Base-by-base conservation (phyloP, 2,113 vertebrate species). In the Chroicocephalus ridibundus region DNA sequence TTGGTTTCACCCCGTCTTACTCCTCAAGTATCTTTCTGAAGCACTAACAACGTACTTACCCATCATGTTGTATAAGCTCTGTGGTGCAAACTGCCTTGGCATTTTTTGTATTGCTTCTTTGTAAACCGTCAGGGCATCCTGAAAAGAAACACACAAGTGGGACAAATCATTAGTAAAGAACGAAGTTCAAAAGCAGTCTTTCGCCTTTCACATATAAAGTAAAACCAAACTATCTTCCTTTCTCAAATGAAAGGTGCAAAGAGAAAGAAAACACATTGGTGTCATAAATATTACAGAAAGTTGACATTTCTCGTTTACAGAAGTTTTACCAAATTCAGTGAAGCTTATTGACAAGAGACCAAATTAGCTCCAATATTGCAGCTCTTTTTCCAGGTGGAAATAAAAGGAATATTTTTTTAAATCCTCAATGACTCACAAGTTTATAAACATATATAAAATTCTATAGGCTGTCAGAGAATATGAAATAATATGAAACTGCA, bases 21-120 rank as follows among this genome's bases (percentile, higher is more conserved):
- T 70, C 38, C 40, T 66, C 27, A 92, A 76, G 61, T 81, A 75
- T 15, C 13, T 76, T 80, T 87, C 74, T 89, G 75, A 97, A 69
- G 68, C 44, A 68, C 20, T 76, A 91, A 82, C 27, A 62, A 52
- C 52, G 58, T 47, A 98, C 99, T 99, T 97, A 99, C 99, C 99
- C 99, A 99, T 99, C 99, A 99, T 99, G 97, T 99, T 99, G 98
- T 99, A 99, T 76, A 99, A 98, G 94, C 99, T 99, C 97, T 99
- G 99, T 34, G 99, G 99, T 90, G 99, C 99, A 98, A 99, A 99
- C 76, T 99, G 99, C 82, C 98, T 98, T 38, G 99, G 99, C 99
- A 99, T 99, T 98, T 99, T 99, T 98, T 99, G 99, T 97, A 99
- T 98, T 92, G 99, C 99, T 98, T 99, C 99, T 98, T 99, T 99